Evolutionary conservation across 2,113 vertebrate genomes (phyloP), one percentile per base, ranked within the genome.

Genomic region (Numida meleagris): DNA sequence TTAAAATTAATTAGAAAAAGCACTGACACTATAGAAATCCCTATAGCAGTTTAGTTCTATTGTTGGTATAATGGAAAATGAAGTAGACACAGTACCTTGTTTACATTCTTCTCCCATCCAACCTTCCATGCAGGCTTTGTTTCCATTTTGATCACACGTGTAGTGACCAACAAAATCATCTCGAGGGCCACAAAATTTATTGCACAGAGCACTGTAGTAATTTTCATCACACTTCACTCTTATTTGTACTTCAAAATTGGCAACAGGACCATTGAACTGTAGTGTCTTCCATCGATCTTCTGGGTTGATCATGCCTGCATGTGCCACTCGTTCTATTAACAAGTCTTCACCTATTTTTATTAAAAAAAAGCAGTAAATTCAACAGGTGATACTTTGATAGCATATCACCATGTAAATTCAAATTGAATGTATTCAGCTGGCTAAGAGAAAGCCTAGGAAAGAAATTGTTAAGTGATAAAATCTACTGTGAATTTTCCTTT

Each of bases 121-220:
- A 36, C 99, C 99, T 23, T 99, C 99, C 98, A 99, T 98, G 96
- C 99, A 99, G 86, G 98, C 98, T 92, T 97, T 98, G 97, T 99
- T 99, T 73, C 99, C 99, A 1, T 97, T 95, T 94, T 99, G 99
- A 96, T 99, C 99, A 8, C 99, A 99, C 0, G 97, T 98, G 33
- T 98, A 99, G 93, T 99, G 99, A 48, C 99, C 99, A 1, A 99
- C 99, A 94, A 99, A 99, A 97, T 99, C 99, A 29, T 99, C 96
- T 1, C 99, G 98, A 1, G 99, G 99, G 8, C 99, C 98, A 88
- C 99, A 99, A 42, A 99, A 98, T 85, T 98, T 99, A 98, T 99
- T 99, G 97, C 99, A 99, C 94, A 98, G 98, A 68, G 96, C 94
- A 68, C 99, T 98, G 85, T 99, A 99, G 98, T 99, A 99, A 94